Percentiles rank a stretch among this genome's conserved stretches.
Evolutionary conservation across 2,888 invertebrate genomes (phyloP).

Genomic region (Rhabditophanes sp.): DNA sequence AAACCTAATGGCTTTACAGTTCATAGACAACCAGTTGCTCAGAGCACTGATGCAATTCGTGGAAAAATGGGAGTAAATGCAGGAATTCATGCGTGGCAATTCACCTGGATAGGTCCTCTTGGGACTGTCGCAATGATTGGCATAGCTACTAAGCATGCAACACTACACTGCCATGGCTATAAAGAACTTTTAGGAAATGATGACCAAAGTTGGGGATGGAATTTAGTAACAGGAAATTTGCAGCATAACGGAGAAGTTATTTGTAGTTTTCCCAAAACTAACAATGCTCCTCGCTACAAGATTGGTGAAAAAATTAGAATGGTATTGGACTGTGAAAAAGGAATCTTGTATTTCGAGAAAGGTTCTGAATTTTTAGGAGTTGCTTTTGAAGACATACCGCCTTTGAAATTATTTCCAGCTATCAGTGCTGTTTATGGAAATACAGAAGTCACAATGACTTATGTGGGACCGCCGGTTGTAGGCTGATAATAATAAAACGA

Average conservation of each 20-base stretch:
- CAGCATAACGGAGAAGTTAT: slow-evolving; percentile 71
- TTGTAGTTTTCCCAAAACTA: slow-evolving; percentile 49
- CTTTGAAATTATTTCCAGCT: slow-evolving; percentile 78
- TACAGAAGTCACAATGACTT: slow-evolving; percentile 97
- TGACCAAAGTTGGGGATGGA: slow-evolving; percentile 98
- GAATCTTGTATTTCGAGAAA: slow-evolving; percentile 72
- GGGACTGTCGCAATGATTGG: slow-evolving; percentile 95
- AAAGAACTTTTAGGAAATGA: slow-evolving; percentile 82
- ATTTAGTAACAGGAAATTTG: slow-evolving; percentile 87
- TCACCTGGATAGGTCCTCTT: slow-evolving; percentile 58
- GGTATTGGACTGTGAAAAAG: slow-evolving; percentile 90
- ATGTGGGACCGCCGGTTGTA: slow-evolving; percentile 77
- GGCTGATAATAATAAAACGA: slow-evolving; percentile 22
- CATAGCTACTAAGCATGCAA: slow-evolving; percentile 78
- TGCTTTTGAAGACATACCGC: slow-evolving; percentile 83
- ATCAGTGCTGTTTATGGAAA: slow-evolving; percentile 97
- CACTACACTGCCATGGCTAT: slow-evolving; percentile 82
- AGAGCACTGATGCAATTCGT: slow-evolving; percentile 84
- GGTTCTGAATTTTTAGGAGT: slow-evolving; percentile 85
- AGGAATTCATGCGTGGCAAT: slow-evolving; percentile 35
- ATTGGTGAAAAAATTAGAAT: slow-evolving; percentile 90
- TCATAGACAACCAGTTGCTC: slow-evolving; percentile 92
- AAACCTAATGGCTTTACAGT: slow-evolving; percentile 90
- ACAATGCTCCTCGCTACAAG: slow-evolving; percentile 55
- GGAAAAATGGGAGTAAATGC: slow-evolving; percentile 47